phyloP scores from a whole-genome alignment of 2,797 vertebrate species.

The Xyrichtys novacula region DNA sequence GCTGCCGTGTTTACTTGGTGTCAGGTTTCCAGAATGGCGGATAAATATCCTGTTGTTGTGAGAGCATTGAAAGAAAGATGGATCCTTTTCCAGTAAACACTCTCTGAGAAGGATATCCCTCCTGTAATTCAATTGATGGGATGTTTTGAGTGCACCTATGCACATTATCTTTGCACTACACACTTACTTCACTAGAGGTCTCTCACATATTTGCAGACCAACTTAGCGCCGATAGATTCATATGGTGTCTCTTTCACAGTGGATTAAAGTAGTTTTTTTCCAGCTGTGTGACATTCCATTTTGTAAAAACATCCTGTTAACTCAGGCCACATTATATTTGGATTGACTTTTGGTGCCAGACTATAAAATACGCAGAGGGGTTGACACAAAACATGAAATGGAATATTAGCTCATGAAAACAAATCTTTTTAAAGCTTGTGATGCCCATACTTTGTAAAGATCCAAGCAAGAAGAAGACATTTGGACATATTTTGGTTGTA shows the following conservation, averaged over 20 bases:
- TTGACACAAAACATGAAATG: conserved; percentile 17
- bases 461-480: conserved; percentile 2
- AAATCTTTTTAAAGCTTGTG: conserved; percentile 2
- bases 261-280: conserved; percentile 29
- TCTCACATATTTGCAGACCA: conserved; percentile 55
- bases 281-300: conserved; percentile 49
- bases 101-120: conserved; percentile 68
- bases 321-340: conserved; percentile 18
- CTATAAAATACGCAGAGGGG: conserved; percentile 10
- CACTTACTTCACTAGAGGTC: conserved; percentile 49
- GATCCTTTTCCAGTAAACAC: conserved; percentile 74
- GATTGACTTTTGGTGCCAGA: conserved; percentile 15
- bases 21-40: conserved; percentile 61
- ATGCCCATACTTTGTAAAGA: conserved; percentile 8
- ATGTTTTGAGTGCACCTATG: conserved; percentile 66
- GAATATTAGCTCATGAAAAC: too few relatives aligned
- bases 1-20: conserved; percentile 58
- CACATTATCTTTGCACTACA: conserved; percentile 60
- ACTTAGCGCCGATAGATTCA: conserved; percentile 46
- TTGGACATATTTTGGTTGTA: conserved; percentile 9
- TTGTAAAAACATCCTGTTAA: conserved; percentile 56
- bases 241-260: conserved; percentile 21
- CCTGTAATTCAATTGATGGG: conserved; percentile 75
- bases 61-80: conserved; percentile 47
- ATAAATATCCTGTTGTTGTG: conserved; percentile 50